Conservation (phyloP, 2,113 vertebrate genomes). For the Elaphurus davidianus region DNA sequence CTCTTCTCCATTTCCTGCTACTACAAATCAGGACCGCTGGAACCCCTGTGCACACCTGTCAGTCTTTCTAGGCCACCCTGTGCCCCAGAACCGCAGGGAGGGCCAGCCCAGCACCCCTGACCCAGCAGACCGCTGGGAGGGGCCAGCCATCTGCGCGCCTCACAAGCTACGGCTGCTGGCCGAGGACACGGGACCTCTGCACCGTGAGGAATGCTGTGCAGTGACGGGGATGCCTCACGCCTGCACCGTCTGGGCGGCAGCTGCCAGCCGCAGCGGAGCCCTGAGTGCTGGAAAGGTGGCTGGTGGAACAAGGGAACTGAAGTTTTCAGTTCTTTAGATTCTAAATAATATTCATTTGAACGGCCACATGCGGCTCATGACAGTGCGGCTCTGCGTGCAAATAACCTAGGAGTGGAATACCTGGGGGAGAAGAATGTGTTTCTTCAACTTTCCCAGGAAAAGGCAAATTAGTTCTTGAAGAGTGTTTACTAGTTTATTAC, state of each 20-base stretch:
- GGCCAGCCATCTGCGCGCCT: rapidly evolving
- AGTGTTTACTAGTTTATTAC: too few relatives aligned
- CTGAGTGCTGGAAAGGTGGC: rapidly evolving
- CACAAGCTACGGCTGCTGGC: rapidly evolving
- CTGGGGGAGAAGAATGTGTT: rapidly evolving
- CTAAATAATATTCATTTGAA: too few relatives aligned
- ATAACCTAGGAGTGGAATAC: neutral
- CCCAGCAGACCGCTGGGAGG: rapidly evolving
- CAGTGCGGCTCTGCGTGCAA: rapidly evolving
- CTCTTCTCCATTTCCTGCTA: neutral
- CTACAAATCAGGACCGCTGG: neutral
- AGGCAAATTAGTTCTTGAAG: neutral
- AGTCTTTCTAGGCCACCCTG: too few relatives aligned
- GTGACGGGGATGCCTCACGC: rapidly evolving
- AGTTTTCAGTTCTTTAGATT: rapidly evolving
- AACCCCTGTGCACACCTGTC: rapidly evolving
- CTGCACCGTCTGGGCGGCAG: too few relatives aligned
- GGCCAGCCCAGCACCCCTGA: neutral
- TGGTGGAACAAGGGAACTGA: rapidly evolving
- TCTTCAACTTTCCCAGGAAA: neutral
- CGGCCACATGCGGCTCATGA: neutral
- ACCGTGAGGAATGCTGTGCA: rapidly evolving
- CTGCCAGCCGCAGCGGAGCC: rapidly evolving
- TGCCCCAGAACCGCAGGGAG: neutral
- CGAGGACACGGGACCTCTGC: neutral